These are phyloP conservation scores for Mirounga angustirostris DNA, from an alignment of 2,113 vertebrate genomes.

Conservation along the genomic window DNA sequence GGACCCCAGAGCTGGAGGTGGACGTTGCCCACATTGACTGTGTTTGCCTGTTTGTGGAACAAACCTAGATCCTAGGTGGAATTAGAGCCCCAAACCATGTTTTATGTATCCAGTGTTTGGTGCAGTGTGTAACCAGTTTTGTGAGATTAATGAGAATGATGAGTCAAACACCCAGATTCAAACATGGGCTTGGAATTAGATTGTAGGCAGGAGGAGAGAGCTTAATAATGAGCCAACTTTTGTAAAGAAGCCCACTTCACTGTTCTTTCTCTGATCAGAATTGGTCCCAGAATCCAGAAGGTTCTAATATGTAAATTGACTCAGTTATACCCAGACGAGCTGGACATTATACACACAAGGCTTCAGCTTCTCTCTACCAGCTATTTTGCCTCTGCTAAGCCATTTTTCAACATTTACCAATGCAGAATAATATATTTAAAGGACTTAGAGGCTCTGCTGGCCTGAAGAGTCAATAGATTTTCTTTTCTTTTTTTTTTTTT, in stretches of 20 bases:
- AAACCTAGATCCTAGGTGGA: background rate
- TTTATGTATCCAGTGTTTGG: background rate
- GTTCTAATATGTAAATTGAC: background rate
- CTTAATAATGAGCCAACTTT: background rate
- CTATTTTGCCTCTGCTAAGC: background rate
- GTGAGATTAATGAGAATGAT: background rate
- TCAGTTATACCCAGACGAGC: background rate
- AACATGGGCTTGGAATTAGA: background rate
- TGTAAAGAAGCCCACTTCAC: background rate
- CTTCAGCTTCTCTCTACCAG: background rate
- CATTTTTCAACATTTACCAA: background rate
- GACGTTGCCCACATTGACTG: fast-evolving
- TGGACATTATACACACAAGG: background rate
- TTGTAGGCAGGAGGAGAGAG: background rate
- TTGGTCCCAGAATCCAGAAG: background rate
- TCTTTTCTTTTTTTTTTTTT: background rate
- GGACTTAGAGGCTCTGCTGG: background rate
- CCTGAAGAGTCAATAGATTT: background rate
- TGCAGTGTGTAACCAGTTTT: fast-evolving
- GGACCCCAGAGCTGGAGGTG: background rate
- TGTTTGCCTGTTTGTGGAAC: background rate
- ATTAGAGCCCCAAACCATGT: too few relatives aligned
- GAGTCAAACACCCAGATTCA: background rate
- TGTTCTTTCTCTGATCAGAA: too few relatives aligned
- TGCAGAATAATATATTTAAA: too few relatives aligned